Evolutionary conservation across 2,797 vertebrate species (phyloP), one percentile per base, ranked within the genome.

Genomic region (Avahi laniger): DNA sequence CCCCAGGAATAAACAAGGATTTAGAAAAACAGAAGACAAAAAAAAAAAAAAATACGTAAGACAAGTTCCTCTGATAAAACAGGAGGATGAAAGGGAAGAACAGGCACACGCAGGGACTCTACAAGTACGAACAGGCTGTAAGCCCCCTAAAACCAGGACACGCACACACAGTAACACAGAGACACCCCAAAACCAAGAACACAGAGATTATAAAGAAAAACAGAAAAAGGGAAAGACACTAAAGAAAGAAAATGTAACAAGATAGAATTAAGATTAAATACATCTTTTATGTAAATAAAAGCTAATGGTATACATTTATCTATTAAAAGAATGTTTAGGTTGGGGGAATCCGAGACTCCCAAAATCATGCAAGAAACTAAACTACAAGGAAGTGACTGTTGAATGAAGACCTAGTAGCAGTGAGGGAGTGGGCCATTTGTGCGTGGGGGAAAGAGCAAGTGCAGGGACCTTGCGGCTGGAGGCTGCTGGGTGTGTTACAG

Each of bases 1-100:
- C 43, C 46, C 30, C n/a, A 78, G 79, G 67, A 94, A 79, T 73
- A 88, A 79, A 79, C 22, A 93, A 78, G 38, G 73, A 81, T 46
- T 86, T 57, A 57, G 63, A 84, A 78, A 89, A 85, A 84, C 46
- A 85, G 67, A 85, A 38, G 46, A 92, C n/a, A 80, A 83, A 90
- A 33, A 89, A 80, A 83, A 90, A 33, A 89, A n/a, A 59, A 96
- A 92, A 84, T 46, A 63, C 5, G 14, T 14, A 90, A 94, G 48
- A 69, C 26, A 88, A 63, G 30, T 6, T 86, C 48, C 26, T 97
- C 78, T 69, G 63, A 89, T 54, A 48, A 95, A 93, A 78, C 13
- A 38, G 8, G 24, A 43, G 5, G 22, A 35, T 18, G 7, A 50
- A 48, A 91, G 11, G 33, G n/a, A 94, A 70, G 30, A 67, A 69